Base-by-base conservation (phyloP, 2,797 vertebrate genomes). In the Erpetoichthys calabaricus region DNA sequence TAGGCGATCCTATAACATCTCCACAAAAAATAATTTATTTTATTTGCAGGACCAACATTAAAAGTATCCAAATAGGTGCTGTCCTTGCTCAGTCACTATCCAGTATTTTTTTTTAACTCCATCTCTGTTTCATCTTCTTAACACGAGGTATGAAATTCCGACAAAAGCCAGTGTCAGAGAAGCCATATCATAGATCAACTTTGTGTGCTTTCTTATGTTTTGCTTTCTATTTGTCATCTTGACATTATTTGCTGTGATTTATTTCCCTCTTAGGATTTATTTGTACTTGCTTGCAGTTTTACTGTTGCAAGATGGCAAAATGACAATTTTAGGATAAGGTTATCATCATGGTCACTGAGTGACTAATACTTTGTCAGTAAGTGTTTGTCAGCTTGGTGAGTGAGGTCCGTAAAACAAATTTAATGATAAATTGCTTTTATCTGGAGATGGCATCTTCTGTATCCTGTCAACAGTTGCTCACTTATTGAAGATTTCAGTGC, bases 341-440 rank as follows among this genome's bases (percentile, higher is more conserved):
- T 57, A 56, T 60, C 45, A 41, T 52, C 41, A 43, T 57, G 59
- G 63, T 59, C 55, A 62, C 9, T 57, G 45, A n/a, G 53, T 55
- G 55, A 58, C 57, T 61, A 62, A 56, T 51, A 53, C 55, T 50
- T 10, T 51, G 41, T 60, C 52, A 45, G 51, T 47, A 45, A 45
- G 7, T n/a, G 25, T 8, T 51, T 45, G 45, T 45, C 41, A 44
- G 42, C 44, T 57, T 44, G n/a, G 7, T 45, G 45, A 56, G 57
- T 44, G 51, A 53, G 44, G 51, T 57, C 5, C 25, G 47, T 57
- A 51, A 68, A 62, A 76, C 71, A 56, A 75, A 73, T 69, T 75
- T 75, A 73, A 80, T 81, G 80, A 82, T 81, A 75, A 81, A 75
- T 68, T 70, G 70, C 62, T 5, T 8, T 68, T 85, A 85, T 86